Conservation (phyloP, 2,888 invertebrate species). For the Nephrotoma flavescens region DNA sequence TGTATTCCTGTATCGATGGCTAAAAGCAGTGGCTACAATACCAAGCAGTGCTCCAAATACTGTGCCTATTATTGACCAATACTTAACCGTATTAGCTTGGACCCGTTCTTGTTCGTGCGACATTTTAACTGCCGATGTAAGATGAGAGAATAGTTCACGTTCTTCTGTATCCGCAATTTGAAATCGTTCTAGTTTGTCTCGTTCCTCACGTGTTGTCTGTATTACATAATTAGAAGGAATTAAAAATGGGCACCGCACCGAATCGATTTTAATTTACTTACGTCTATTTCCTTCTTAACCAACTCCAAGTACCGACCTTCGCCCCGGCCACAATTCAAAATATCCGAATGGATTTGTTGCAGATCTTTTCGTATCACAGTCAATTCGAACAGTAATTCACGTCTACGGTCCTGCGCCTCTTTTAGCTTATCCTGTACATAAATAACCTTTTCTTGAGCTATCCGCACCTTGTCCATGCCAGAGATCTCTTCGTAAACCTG, state of each 20-base stretch:
- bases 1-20: background rate
- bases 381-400: background rate
- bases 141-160: slow-evolving; percentile 52
- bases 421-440: slow-evolving; percentile 3
- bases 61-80: slow-evolving; percentile 65
- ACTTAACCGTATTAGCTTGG: slow-evolving; percentile 69
- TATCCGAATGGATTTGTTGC: slow-evolving; percentile 3
- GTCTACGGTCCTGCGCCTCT: background rate
- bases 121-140: slow-evolving; percentile 60
- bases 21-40: background rate
- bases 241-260: background rate
- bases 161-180: slow-evolving; percentile 54
- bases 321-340: background rate
- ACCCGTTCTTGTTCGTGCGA: slow-evolving; percentile 72
- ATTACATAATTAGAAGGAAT: background rate
- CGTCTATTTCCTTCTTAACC: slow-evolving; percentile 3
- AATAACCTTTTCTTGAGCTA: slow-evolving; percentile 3
- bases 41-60: slow-evolving; percentile 33
- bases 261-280: background rate
- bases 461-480: slow-evolving; percentile 1
- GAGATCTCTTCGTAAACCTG: background rate
- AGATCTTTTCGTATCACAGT: background rate
- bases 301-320: slow-evolving; percentile 6
- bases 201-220: slow-evolving; percentile 30
- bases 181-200: slow-evolving; percentile 43